phyloP scores from a whole-genome alignment of 2,888 invertebrate species.

The Cheilosia grossa region DNA sequence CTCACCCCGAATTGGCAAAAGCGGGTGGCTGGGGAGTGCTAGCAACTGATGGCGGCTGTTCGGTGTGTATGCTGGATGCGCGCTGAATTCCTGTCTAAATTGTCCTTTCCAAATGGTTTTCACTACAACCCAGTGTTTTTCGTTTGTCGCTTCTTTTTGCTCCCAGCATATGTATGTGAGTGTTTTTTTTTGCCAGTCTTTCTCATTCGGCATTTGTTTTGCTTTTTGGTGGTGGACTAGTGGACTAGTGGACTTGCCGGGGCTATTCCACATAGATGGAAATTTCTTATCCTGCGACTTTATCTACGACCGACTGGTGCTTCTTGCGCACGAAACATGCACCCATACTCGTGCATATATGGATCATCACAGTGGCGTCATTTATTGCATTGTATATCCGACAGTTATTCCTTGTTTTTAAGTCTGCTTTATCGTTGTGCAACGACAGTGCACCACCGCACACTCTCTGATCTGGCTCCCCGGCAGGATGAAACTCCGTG shows the following conservation, averaged over 20 bases:
- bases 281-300: conserved; percentile 58
- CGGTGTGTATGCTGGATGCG: conserved; percentile 22
- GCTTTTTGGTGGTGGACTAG: conserved; percentile 58
- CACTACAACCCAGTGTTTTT: conserved; percentile 19
- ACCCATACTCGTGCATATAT: conserved; percentile 34
- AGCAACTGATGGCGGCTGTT: not conserved
- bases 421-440: conserved; percentile 67
- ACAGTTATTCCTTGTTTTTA: conserved; percentile 72
- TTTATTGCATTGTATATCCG: conserved; percentile 73
- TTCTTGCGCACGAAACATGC: not conserved
- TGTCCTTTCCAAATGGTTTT: conserved; percentile 55
- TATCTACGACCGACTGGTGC: conserved; percentile 41
- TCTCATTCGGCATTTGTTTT: conserved; percentile 35
- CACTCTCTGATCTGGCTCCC: not conserved
- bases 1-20: conserved; percentile 26
- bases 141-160: not conserved
- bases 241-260: conserved; percentile 34
- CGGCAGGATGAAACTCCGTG: conserved; percentile 22
- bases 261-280: conserved; percentile 23
- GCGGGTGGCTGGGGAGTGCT: not conserved
- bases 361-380: conserved; percentile 73
- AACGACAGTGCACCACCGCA: conserved; percentile 39
- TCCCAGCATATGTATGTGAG: not conserved
- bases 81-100: conserved; percentile 56
- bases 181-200: not conserved